These are phyloP conservation scores for Alces alces DNA, from an alignment of 2,113 vertebrate species.

Conservation along the genomic window DNA sequence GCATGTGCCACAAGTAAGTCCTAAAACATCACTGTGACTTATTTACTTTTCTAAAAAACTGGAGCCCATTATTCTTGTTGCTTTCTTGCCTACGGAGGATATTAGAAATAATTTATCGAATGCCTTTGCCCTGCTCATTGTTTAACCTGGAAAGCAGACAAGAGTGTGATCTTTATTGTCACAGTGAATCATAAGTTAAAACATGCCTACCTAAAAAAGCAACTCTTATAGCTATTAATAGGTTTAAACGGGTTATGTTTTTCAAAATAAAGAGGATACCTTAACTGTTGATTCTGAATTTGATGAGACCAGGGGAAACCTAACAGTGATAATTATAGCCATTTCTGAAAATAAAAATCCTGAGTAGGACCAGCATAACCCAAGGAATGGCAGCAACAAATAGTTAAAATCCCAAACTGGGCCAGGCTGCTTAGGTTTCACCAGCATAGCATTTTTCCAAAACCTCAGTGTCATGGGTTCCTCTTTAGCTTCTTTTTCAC, in stretches of 20 bases:
- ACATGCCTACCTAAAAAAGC: not conserved
- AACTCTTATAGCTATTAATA: not conserved
- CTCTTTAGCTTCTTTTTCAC: not conserved
- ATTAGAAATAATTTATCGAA: not conserved
- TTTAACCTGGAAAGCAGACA: slow-evolving; percentile 41
- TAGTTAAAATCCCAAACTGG: not conserved
- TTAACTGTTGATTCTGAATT: not conserved
- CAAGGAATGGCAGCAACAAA: not conserved
- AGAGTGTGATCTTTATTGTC: not conserved
- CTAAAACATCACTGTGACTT: slow-evolving; percentile 6
- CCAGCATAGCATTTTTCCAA: not conserved
- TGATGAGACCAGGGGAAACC: not conserved
- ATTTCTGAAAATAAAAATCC: not conserved
- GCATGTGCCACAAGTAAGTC: not conserved
- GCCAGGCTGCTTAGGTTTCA: not conserved
- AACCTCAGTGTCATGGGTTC: not conserved
- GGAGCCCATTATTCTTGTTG: not conserved
- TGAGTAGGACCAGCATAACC: not conserved
- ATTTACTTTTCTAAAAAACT: slow-evolving; percentile 3
- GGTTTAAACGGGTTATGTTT: not conserved
- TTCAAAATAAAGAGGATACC: not conserved
- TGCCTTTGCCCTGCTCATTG: not conserved
- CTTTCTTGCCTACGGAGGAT: not conserved
- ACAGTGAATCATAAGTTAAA: not conserved
- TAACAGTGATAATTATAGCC: not conserved